A percentile compares a stretch with the other conserved stretches of the same genome.
phyloP scores from a whole-genome alignment of 1,140 invertebrate species.

The Drosophila subpulchrella region DNA sequence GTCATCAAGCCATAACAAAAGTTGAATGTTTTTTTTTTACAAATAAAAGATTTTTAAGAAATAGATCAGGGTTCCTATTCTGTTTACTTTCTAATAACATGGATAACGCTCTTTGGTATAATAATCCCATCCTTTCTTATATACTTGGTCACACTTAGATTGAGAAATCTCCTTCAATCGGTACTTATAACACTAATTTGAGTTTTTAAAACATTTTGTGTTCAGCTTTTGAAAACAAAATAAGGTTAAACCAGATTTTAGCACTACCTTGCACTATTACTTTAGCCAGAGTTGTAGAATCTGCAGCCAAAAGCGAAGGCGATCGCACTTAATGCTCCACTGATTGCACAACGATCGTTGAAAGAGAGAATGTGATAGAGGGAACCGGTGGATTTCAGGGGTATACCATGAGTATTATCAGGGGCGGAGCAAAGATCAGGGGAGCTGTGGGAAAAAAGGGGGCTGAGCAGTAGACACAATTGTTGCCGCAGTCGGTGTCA shows the following conservation, averaged over 20 bases:
- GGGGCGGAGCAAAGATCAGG: slow-evolving; percentile 9
- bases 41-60: too few relatives aligned
- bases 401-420: slow-evolving; percentile 15
- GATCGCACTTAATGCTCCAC: slow-evolving; percentile 78
- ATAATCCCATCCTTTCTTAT: background rate
- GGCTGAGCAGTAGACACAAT: slow-evolving; percentile 61
- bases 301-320: slow-evolving; percentile 36
- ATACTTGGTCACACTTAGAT: background rate
- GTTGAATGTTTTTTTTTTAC: too few relatives aligned
- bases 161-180: background rate
- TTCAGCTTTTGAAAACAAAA: too few relatives aligned
- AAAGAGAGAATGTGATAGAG: slow-evolving; percentile 50
- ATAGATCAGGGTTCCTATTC: too few relatives aligned
- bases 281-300: slow-evolving; percentile 3
- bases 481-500: slow-evolving; percentile 71
- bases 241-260: background rate
- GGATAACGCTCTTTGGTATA: background rate
- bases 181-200: too few relatives aligned
- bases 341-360: slow-evolving; percentile 79
- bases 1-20: too few relatives aligned
- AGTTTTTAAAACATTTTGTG: too few relatives aligned
- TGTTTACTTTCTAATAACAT: background rate
- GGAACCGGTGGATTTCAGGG: slow-evolving; percentile 20
- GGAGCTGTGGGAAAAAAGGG: background rate
- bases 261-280: background rate